Base-by-base conservation (phyloP, 1,140 invertebrate species). In the Portunus trituberculatus region DNA sequence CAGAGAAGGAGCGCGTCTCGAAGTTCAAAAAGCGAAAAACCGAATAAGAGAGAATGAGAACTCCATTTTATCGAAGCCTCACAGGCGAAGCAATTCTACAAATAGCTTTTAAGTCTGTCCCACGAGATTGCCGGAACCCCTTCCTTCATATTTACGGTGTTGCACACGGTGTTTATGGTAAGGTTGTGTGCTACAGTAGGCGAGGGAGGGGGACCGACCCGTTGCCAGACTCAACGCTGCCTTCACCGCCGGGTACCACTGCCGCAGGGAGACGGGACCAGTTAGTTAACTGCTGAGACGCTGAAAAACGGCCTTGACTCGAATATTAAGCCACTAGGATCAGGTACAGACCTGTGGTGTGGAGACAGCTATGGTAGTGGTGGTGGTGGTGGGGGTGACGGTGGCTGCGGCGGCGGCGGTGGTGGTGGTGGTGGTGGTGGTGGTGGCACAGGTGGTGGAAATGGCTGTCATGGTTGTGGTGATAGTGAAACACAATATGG, bases 61-160 rank as follows among this genome's bases (percentile, higher is more conserved):
- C 48, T 93, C 91, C 94, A 95, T 92, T 93, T 95, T 92, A 95
- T 95, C 94, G 94, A 95, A 95, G 87, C 90, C 46, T 95, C 94
- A 95, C 91, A 95, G 94, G 91, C 94, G 91, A 95, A 95, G 94
- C 94, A 95, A 95, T 95, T 95, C 94, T 86, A 87, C 94, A 95
- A 95, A 95, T 95, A 95, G 94, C 90, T 95, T 95, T 92, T 95
- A 92, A 95, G 91, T 95, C 94, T 95, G 94, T 95, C 94, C 94
- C 91, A 32, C 16, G 94, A 93, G 94, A 95, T 95, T 95, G 94
- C 94, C 86, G 48, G 32, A 87, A 76, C 91, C 94, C 83, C 90
- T 67, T 92, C 84, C 29, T 87, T 95, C 94, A 95, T 95, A 95
- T 95, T 95, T 95, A 95, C 90, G 91, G 94, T 93, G 94, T 93